Evolutionary conservation across 2,113 vertebrate genomes (phyloP), one percentile per base, ranked within the genome.

Genomic region (Hippocampus barbouri): DNA sequence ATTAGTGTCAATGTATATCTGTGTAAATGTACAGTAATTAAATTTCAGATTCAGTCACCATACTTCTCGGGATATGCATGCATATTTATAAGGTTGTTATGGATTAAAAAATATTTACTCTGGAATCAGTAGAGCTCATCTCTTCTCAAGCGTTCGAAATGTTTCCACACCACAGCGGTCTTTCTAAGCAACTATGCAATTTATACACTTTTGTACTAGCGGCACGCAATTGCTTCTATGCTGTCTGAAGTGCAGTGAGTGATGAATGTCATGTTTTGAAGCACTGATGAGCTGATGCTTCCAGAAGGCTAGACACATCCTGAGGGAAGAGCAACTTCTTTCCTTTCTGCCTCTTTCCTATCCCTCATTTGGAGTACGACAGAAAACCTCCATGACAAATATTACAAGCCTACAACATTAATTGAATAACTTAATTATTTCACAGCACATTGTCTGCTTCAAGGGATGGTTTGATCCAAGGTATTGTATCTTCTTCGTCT

Each of bases 181-280:
- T 71, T 75, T 74, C 47, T 69, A 53, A 71, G 73, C 78, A 71
- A 61, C 77, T n/a, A 56, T 11, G 77, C 62, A 57, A 57, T 68
- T 61, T 57, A 41, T 68, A 45, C 54, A 59, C 45, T 66, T 57
- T 30, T 49, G 20, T 67, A 67, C 45, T 15, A 65, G 69, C 66
- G 65, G 60, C 71, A 63, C 68, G 57, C 40, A 68, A 59, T 72
- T n/a, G 65, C 8, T 45, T 78, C 41, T 40, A 25, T 72, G 72
- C n/a, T 62, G 71, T 51, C 76, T 74, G 47, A 79, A 71, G 73
- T 76, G 66, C 51, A 62, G 75, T 76, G 77, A 66, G 70, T 88
- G 87, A 91, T 81, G 83, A 86, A 91, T 90, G 85, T 88, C 76
- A 82, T 75, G 78, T 82, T 80, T 75, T 23, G 80, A 76, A 87